phyloP scores from a whole-genome alignment of 2,888 invertebrate species.

The Slavum lentiscoides region DNA sequence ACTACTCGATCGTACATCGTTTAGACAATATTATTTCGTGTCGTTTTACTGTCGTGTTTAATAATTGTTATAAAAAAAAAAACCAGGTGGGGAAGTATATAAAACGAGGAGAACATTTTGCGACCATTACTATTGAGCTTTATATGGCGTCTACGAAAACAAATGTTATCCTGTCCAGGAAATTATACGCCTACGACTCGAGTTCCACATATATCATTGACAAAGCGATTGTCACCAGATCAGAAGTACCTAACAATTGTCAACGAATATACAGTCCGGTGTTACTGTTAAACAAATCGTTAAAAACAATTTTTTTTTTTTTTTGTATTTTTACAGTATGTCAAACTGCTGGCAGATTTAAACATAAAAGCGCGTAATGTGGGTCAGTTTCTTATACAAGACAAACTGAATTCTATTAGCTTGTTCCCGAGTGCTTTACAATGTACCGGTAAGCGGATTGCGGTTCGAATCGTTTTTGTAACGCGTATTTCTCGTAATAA shows the following conservation, averaged over 20 bases:
- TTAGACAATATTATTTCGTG: neutral
- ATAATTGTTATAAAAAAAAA: neutral
- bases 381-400: conserved; percentile 95
- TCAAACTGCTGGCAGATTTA: conserved; percentile 57
- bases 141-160: too few species aligned
- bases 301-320: neutral
- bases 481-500: neutral
- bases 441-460: neutral
- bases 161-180: neutral
- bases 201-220: neutral
- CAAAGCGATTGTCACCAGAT: neutral
- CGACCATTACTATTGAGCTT: neutral
- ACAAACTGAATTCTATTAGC: conserved; percentile 75
- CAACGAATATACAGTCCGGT: too few species aligned
- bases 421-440: neutral
- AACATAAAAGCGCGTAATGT: conserved; percentile 72
- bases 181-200: neutral
- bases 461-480: neutral
- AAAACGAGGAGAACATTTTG: neutral
- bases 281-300: conserved; percentile 60
- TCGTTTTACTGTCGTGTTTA: neutral
- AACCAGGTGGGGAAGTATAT: neutral
- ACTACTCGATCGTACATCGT: neutral
- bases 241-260: neutral
- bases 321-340: conserved; percentile 57